Percentiles rank a stretch among this genome's conserved stretches.
These are phyloP conservation scores for Phocoena sinus DNA, from an alignment of 2,113 vertebrate genomes.

Conservation along the genomic window DNA sequence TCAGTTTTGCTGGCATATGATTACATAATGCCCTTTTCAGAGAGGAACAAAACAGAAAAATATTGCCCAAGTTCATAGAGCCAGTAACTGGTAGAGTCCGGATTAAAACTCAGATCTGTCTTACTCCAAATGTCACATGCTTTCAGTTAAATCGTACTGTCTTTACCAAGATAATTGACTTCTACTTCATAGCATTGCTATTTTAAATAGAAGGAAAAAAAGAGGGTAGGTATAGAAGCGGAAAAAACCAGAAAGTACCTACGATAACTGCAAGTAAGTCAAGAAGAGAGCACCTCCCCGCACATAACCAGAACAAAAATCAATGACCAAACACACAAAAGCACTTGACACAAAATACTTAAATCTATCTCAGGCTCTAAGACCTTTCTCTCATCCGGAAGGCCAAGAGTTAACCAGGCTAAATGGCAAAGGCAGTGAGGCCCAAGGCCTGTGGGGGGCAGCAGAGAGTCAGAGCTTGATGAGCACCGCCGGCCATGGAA, in stretches of 20 bases:
- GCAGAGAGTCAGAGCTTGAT: conserved; percentile 23
- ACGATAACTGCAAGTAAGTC: neutral
- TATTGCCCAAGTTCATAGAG: neutral
- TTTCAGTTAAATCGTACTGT: neutral
- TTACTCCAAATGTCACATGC: neutral
- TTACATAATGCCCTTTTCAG: neutral
- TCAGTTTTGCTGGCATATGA: neutral
- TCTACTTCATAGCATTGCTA: neutral
- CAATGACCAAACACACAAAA: neutral
- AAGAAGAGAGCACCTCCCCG: neutral
- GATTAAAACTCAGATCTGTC: neutral
- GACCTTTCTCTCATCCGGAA: neutral
- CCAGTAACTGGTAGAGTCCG: neutral
- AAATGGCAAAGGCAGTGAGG: neutral
- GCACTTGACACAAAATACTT: neutral
- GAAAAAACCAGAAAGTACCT: neutral
- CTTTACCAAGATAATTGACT: neutral
- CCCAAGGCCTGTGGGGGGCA: conserved; percentile 38
- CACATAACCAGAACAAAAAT: neutral
- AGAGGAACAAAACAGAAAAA: neutral
- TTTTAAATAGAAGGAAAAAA: neutral
- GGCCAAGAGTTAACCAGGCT: neutral
- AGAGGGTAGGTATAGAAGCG: neutral
- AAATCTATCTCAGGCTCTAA: neutral
- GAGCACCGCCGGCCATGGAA: neutral